Evolutionary conservation across 2,113 vertebrate species (phyloP).

Genomic region (Leptobrachium ailaonicum): DNA sequence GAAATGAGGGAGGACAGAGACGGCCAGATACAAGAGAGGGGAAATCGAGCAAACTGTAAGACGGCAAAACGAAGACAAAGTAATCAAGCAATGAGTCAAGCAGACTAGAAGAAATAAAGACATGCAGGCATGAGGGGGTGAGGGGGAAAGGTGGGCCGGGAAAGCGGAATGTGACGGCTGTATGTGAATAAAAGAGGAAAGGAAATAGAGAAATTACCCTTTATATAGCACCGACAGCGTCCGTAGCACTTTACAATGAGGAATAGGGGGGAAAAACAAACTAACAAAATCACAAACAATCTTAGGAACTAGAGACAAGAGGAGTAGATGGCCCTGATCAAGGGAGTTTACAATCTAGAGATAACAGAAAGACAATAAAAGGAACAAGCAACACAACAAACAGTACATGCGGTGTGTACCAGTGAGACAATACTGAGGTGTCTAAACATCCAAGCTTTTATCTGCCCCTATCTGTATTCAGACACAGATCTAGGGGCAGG

Average conservation of each 20-base stretch:
- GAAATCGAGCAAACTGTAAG: background rate
- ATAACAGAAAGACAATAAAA: background rate
- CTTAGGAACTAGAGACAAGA: too few species aligned
- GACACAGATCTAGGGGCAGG: conserved; percentile 4
- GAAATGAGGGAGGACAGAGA: background rate
- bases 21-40: background rate
- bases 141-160: background rate
- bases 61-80: background rate
- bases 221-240: too few species aligned
- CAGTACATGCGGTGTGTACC: background rate
- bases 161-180: background rate
- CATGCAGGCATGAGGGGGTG: background rate
- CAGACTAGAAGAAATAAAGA: background rate
- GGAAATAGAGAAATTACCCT: too few species aligned
- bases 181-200: too few species aligned
- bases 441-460: background rate
- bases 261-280: too few species aligned
- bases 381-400: background rate
- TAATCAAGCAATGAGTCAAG: conserved; percentile 6
- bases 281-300: too few species aligned
- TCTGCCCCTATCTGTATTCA: conserved; percentile 20
- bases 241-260: too few species aligned
- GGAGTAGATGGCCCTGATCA: too few species aligned
- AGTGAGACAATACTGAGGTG: background rate
- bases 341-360: too few species aligned